A percentile compares a stretch with the other conserved stretches of the same genome.
Evolutionary conservation across 2,888 invertebrate genomes (phyloP).

Genomic region (Tenthredo distinguenda): DNA sequence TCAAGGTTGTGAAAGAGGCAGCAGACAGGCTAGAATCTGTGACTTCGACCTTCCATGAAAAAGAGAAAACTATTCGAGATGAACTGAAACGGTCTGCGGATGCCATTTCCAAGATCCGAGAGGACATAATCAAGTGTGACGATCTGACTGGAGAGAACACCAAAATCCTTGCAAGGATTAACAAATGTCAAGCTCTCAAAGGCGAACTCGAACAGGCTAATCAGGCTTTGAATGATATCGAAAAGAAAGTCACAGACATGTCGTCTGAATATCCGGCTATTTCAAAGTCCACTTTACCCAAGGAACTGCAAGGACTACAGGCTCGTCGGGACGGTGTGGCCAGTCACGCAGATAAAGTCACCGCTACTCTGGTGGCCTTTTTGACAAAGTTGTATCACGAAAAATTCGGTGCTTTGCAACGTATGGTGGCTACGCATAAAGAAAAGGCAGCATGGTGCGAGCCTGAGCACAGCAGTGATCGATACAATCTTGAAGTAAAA

Average conservation of each 20-base stretch:
- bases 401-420: conserved; percentile 89
- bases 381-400: conserved; percentile 93
- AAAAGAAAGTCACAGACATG: conserved; percentile 85
- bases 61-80: conserved; percentile 86
- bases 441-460: conserved; percentile 96
- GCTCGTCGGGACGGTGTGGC: conserved; percentile 90
- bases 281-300: conserved; percentile 87
- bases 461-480: conserved; percentile 93
- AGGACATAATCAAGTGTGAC: conserved; percentile 93
- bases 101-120: conserved; percentile 86
- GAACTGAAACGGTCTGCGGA: conserved; percentile 87
- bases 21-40: conserved; percentile 88
- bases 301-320: conserved; percentile 91
- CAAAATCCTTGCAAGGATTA: conserved; percentile 89
- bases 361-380: conserved; percentile 86
- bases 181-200: conserved; percentile 87
- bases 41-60: conserved; percentile 86
- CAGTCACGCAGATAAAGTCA: conserved; percentile 89
- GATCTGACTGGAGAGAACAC: conserved; percentile 93
- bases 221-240: conserved; percentile 85
- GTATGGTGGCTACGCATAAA: conserved; percentile 89
- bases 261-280: conserved; percentile 88
- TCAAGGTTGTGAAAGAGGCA: conserved; percentile 86
- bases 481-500: conserved; percentile 95
- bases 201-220: conserved; percentile 85